Evolutionary conservation across 2,797 vertebrate genomes (phyloP).

Genomic region (Hylomyscus alleni): DNA sequence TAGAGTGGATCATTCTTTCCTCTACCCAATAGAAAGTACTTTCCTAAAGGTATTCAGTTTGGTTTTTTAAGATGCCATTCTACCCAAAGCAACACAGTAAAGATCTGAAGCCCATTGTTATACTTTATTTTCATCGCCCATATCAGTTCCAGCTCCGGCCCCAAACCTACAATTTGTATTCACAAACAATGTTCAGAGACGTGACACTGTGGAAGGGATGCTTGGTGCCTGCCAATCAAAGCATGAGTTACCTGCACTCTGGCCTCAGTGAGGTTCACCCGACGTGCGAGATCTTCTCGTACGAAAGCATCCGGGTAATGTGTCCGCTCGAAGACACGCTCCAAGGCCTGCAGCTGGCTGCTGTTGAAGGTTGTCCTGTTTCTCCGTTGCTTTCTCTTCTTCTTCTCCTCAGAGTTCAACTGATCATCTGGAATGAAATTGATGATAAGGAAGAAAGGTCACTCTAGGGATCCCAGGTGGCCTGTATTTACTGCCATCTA

Average conservation of each 20-base stretch:
- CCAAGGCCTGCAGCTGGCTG: slow-evolving; percentile 98
- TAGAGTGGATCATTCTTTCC: background rate
- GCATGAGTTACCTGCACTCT: slow-evolving; percentile 94
- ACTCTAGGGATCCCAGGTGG: background rate
- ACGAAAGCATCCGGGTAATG: slow-evolving; percentile 99
- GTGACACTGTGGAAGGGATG: fast-evolving
- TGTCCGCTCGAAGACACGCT: slow-evolving; percentile 98
- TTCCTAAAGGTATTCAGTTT: background rate
- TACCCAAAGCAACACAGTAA: background rate
- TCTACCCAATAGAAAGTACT: background rate
- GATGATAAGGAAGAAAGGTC: background rate
- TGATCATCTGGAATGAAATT: slow-evolving; percentile 92
- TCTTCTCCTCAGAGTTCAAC: slow-evolving; percentile 98
- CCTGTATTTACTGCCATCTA: background rate
- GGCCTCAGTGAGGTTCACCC: slow-evolving; percentile 99
- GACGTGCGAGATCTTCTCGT: slow-evolving; percentile 97
- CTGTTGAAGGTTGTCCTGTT: slow-evolving; percentile 99
- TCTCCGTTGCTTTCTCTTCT: slow-evolving; percentile 98
- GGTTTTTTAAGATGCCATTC: background rate
- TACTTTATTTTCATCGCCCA: background rate
- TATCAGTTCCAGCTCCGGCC: background rate
- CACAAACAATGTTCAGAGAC: background rate
- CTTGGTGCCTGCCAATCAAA: background rate
- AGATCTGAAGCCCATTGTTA: background rate
- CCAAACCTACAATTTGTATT: background rate